A percentile compares a stretch with the other conserved stretches of the same genome.
These are phyloP conservation scores for Vicugna pacos DNA, from an alignment of 2,113 vertebrate genomes.

Conservation along the genomic window DNA sequence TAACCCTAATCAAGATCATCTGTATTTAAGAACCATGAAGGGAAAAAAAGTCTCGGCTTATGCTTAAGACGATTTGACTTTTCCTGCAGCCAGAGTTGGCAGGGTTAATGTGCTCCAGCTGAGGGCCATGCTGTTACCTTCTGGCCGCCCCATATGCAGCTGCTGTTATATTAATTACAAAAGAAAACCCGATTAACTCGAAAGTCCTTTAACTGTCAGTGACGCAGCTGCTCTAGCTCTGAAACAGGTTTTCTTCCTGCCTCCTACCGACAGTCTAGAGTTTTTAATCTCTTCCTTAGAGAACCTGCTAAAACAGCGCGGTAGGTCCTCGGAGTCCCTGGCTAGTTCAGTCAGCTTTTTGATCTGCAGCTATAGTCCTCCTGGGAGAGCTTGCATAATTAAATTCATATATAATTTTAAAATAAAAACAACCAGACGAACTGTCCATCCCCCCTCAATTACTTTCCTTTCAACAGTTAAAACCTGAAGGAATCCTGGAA, in stretches of 20 bases:
- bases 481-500: slow-evolving; percentile 26
- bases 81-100: slow-evolving; percentile 55
- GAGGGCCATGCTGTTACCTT: slow-evolving; percentile 67
- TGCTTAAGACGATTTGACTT: slow-evolving; percentile 8
- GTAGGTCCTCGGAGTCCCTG: not conserved
- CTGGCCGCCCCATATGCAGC: slow-evolving; percentile 75
- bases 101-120: slow-evolving; percentile 46
- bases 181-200: slow-evolving; percentile 66
- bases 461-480: slow-evolving; percentile 44
- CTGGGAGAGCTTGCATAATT: not conserved
- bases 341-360: slow-evolving; percentile 21
- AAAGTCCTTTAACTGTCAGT: slow-evolving; percentile 67
- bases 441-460: not conserved
- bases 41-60: not conserved
- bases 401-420: slow-evolving; percentile 29
- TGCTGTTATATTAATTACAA: slow-evolving; percentile 77
- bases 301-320: not conserved
- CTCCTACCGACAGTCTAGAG: not conserved
- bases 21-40: slow-evolving; percentile 52
- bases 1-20: not conserved
- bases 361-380: slow-evolving; percentile 22
- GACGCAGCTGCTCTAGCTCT: slow-evolving; percentile 59
- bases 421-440: slow-evolving; percentile 18
- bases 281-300: slow-evolving; percentile 58
- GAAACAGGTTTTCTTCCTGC: slow-evolving; percentile 48